These are phyloP conservation scores for Xiphorhynchus erythropygius DNA, from an alignment of 2,797 vertebrate species.

Conservation along the genomic window DNA sequence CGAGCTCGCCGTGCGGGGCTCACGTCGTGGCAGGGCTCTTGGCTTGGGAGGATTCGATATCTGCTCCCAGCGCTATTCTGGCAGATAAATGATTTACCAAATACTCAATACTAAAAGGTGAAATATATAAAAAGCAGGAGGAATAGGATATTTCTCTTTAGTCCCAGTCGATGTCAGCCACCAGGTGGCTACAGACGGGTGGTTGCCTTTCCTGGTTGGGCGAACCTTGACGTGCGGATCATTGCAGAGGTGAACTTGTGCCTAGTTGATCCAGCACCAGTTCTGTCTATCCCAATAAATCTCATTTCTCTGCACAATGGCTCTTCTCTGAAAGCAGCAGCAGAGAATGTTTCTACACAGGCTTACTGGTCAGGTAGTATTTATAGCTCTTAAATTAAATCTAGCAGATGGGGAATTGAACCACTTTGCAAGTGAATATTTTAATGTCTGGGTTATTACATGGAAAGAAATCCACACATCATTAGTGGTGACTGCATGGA, in stretches of 20 bases:
- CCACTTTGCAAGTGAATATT: background rate
- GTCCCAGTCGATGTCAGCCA: background rate
- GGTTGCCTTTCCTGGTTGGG: background rate
- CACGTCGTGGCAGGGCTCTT: accelerated
- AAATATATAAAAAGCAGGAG: background rate
- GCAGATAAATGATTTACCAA: background rate
- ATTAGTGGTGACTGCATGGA: background rate
- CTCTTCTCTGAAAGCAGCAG: background rate
- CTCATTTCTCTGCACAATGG: accelerated
- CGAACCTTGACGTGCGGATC: accelerated
- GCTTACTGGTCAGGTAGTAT: background rate
- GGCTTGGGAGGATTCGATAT: background rate
- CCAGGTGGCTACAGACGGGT: background rate
- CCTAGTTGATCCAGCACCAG: background rate
- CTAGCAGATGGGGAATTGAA: background rate
- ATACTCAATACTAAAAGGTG: background rate
- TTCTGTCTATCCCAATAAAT: background rate
- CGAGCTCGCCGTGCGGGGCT: accelerated
- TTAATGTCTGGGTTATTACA: background rate
- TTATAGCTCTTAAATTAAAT: background rate
- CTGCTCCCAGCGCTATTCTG: background rate
- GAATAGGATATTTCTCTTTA: background rate
- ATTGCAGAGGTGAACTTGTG: background rate
- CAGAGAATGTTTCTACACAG: background rate
- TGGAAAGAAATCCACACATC: background rate